These are phyloP conservation scores for Corydoras maculifer DNA, from an alignment of 2,113 vertebrate species.

Conservation along the genomic window DNA sequence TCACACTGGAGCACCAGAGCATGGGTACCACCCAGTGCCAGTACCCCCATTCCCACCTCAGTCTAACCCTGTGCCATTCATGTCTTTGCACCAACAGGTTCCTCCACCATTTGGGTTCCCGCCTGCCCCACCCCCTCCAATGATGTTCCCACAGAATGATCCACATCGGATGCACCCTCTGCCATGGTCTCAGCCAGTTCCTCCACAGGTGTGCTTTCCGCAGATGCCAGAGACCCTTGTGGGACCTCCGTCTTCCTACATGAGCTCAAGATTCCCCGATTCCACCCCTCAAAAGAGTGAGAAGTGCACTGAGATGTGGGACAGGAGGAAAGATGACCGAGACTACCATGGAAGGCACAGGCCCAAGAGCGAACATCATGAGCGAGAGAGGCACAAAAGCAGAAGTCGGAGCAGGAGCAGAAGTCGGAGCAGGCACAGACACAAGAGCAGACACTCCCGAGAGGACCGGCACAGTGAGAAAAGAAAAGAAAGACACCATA, in stretches of 20 bases:
- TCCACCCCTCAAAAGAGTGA: conserved; percentile 39
- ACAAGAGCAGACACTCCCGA: conserved; percentile 64
- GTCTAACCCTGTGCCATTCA: conserved; percentile 63
- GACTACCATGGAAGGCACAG: conserved; percentile 72
- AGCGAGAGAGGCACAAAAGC: conserved; percentile 61
- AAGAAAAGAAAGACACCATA: conserved; percentile 75
- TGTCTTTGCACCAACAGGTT: conserved; percentile 60
- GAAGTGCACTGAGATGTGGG: conserved; percentile 59
- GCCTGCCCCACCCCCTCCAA: conserved; percentile 30
- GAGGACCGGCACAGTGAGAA: conserved; percentile 68
- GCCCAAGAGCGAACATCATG: conserved; percentile 80
- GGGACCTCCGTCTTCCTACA: too few species aligned
- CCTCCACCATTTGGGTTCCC: conserved; percentile 68
- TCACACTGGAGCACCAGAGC: conserved; percentile 60
- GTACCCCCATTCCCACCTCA: conserved; percentile 32
- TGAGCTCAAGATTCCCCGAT: conserved; percentile 60
- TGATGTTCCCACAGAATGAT: conserved; percentile 46
- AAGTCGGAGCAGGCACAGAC: conserved; percentile 54
- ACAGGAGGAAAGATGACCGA: conserved; percentile 56
- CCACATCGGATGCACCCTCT: conserved; percentile 64
- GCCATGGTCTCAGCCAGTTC: conserved; percentile 66
- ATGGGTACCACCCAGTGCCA: conserved; percentile 64
- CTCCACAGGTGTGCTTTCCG: conserved; percentile 65
- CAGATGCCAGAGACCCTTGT: conserved; percentile 9
- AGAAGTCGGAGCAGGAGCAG: conserved; percentile 57